Evolutionary conservation across 35 echinoderm and acorn worm species (phyloP).

Genomic region (Heliocidaris tuberculata): DNA sequence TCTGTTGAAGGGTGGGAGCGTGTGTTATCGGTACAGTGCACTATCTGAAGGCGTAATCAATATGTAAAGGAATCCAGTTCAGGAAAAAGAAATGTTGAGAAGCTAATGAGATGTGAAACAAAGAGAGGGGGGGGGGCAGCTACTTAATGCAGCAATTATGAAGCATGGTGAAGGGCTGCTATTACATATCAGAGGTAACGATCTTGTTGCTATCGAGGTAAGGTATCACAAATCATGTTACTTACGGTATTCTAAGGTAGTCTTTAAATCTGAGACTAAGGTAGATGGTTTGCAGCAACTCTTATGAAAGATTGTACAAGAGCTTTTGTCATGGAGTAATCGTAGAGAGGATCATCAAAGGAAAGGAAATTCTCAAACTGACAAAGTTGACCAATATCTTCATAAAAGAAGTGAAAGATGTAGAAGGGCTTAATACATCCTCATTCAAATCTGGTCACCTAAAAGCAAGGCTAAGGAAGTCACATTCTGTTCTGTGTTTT

Average conservation of each 20-base stretch:
- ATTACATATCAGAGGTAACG: neutral
- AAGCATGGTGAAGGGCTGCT: neutral
- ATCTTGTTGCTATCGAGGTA: slow-evolving; percentile 25
- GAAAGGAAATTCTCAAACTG: neutral
- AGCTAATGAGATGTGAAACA: too few species aligned
- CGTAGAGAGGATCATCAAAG: neutral
- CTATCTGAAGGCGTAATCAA: too few species aligned
- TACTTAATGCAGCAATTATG: neutral
- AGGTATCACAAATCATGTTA: slow-evolving; percentile 21
- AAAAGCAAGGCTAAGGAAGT: too few species aligned
- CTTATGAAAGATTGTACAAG: neutral
- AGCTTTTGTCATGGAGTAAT: neutral
- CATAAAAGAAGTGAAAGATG: neutral
- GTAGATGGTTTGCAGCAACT: too few species aligned
- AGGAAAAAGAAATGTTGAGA: too few species aligned
- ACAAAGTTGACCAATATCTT: neutral
- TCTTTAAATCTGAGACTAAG: neutral
- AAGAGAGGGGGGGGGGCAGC: neutral
- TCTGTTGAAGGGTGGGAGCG: too few species aligned
- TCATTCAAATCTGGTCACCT: too few species aligned
- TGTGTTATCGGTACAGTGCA: too few species aligned
- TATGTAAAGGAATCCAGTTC: too few species aligned
- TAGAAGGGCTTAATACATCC: too few species aligned
- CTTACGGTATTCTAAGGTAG: neutral
- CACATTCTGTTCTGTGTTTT: too few species aligned